Evolutionary conservation across 35 echinoderm and acorn worm genomes (phyloP).

Genomic region (Apostichopus parvimensis): DNA sequence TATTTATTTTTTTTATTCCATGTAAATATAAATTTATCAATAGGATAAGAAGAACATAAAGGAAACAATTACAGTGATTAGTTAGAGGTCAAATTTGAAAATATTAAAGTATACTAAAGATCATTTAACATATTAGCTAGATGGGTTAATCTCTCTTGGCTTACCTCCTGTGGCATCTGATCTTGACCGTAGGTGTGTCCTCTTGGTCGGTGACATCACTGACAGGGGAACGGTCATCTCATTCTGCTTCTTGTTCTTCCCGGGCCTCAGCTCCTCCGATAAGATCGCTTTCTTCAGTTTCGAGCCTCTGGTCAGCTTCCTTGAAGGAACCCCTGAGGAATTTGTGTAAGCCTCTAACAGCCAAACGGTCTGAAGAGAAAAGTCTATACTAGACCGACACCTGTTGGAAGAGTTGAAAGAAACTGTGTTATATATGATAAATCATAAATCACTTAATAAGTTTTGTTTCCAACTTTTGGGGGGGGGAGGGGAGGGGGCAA

Average conservation of each 20-base stretch:
- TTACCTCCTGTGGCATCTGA: constrained; percentile 93
- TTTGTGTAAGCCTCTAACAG: constrained; percentile 87
- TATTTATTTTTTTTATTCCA: too few species aligned
- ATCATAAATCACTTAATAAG: too few species aligned
- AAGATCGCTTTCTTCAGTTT: constrained; percentile 82
- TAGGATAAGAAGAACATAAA: too few species aligned
- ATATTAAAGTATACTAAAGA: too few species aligned
- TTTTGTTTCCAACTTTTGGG: too few species aligned
- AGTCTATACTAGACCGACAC: constrained; percentile 89
- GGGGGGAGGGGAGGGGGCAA: too few species aligned
- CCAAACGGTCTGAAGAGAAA: constrained; percentile 88
- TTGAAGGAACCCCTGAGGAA: constrained; percentile 62
- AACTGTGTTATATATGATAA: too few species aligned
- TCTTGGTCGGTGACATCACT: constrained; percentile 77
- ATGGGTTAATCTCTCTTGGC: not conserved
- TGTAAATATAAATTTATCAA: not conserved
- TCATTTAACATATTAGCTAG: too few species aligned
- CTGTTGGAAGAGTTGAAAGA: constrained; percentile 33
- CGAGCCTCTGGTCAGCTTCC: constrained; percentile 82
- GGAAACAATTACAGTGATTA: too few species aligned
- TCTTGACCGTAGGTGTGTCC: constrained; percentile 86
- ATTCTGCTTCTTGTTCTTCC: constrained; percentile 43
- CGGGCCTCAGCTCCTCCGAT: constrained; percentile 89
- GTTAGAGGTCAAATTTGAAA: too few species aligned
- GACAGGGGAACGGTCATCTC: constrained; percentile 40